phyloP scores from a whole-genome alignment of 2,113 vertebrate genomes.

The Tamias sibiricus region DNA sequence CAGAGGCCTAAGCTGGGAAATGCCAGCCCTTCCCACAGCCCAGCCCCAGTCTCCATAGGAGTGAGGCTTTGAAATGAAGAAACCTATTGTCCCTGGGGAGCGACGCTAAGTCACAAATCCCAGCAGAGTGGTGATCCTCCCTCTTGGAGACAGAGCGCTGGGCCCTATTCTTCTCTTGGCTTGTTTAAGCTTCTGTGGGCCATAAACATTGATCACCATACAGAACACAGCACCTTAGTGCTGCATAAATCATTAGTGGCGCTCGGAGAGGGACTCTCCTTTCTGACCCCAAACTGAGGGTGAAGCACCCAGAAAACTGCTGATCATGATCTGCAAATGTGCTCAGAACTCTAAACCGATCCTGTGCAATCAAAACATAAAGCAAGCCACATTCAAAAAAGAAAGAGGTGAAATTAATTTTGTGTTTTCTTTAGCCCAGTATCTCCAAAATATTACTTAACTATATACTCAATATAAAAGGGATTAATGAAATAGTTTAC shows the following conservation, averaged over 20 bases:
- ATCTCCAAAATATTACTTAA: slow-evolving; percentile 11
- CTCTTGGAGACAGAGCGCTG: slow-evolving; percentile 37
- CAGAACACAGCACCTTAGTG: neutral
- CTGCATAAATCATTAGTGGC: neutral
- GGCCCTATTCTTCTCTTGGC: slow-evolving; percentile 61
- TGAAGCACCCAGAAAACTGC: neutral
- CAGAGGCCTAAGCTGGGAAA: neutral
- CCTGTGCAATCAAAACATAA: neutral
- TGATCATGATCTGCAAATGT: neutral
- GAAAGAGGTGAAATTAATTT: neutral
- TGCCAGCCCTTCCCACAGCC: slow-evolving; percentile 27
- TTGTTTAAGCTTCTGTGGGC: slow-evolving; percentile 74
- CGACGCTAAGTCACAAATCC: slow-evolving; percentile 66
- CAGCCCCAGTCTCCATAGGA: slow-evolving; percentile 1
- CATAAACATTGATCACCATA: slow-evolving; percentile 65
- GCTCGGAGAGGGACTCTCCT: neutral
- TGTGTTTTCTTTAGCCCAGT: neutral
- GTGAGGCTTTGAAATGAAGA: slow-evolving; percentile 72
- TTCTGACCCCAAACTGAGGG: neutral
- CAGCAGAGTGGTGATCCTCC: slow-evolving; percentile 13
- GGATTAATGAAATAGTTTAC: neutral
- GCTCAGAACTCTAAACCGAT: neutral
- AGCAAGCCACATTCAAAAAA: neutral
- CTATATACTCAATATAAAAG: neutral
- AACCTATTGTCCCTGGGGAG: slow-evolving; percentile 69